Evolutionary conservation across 2,797 vertebrate species (phyloP).

Genomic region (Darevskia mixta): DNA sequence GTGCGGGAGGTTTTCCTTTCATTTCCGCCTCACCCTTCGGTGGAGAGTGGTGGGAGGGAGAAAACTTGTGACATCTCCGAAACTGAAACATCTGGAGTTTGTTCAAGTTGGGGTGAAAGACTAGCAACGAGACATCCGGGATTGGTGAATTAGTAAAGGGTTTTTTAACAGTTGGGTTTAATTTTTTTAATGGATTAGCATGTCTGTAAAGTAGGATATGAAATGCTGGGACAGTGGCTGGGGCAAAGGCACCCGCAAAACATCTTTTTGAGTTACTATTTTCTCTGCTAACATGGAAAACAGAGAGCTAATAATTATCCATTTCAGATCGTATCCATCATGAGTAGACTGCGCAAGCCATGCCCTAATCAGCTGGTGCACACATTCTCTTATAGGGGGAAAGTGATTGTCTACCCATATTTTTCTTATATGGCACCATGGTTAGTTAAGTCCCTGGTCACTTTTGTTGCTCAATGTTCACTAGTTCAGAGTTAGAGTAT

Average conservation of each 20-base stretch:
- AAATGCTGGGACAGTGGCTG: neutral
- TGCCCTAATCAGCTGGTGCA: neutral
- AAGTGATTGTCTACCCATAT: neutral
- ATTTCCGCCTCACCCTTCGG: neutral
- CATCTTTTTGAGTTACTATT: neutral
- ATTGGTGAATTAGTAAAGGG: neutral
- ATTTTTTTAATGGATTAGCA: neutral
- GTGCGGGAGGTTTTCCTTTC: neutral
- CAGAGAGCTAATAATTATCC: no score
- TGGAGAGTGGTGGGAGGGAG: neutral
- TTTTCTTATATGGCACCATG: neutral
- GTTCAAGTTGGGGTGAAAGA: neutral
- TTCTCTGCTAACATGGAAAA: neutral
- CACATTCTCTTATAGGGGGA: neutral
- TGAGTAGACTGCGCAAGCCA: neutral
- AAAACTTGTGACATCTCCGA: neutral
- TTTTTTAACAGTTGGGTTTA: no score
- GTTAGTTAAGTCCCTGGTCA: neutral
- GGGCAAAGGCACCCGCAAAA: neutral
- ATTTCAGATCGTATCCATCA: no score
- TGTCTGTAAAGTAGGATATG: neutral
- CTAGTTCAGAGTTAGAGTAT: neutral
- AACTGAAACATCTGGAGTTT: neutral
- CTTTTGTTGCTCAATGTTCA: neutral
- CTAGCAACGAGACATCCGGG: neutral